Evolutionary conservation across 2,888 invertebrate species (phyloP), one percentile per base, ranked within the genome.

Genomic region (Stegophylla sp.): DNA sequence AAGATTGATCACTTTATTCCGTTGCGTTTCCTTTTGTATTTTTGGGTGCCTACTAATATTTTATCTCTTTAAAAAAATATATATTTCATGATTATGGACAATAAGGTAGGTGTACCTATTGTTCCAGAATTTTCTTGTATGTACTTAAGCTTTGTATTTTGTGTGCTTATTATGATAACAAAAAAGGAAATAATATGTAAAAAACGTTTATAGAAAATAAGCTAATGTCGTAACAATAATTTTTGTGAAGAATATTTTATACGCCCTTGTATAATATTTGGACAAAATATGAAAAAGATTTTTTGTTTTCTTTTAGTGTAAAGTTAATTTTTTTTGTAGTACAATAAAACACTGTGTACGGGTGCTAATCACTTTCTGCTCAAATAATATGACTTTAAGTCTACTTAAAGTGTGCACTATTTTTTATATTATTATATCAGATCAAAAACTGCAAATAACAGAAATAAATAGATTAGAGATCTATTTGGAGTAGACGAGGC

Each of bases 91-190:
- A n/a, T 20, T 51, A 69, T 51, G 51, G 20, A n/a, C n/a, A 53
- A 69, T 69, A 69, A 51, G 69, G 51, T 51, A n/a, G n/a, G n/a
- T n/a, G n/a, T n/a, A 13, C 5, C 69, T 34, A 69, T 69, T 69
- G 69, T 69, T 51, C 28, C 5, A 51, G 45, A 0, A 20, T 51
- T 51, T 69, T 51, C 69, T 34, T 69, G 13, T 13, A 15, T 7
- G 13, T 43, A 51, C 12, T 9, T 53, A 53, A 28, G 28, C 48
- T 51, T 28, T 28, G 7, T 69, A n/a, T 1, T 10, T 51, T 69
- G 28, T 51, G 28, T 69, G 51, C 51, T 69, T 15, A 15, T 69
- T 51, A 43, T 12, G 13, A 34, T 34, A 34, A 69, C 51, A 69
- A 69, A 69, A 69, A 51, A 34, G 51, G 9, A 15, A 28, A 15